phyloP scores from a whole-genome alignment of 1,140 invertebrate genomes.

The Hycleus phaleratus region DNA sequence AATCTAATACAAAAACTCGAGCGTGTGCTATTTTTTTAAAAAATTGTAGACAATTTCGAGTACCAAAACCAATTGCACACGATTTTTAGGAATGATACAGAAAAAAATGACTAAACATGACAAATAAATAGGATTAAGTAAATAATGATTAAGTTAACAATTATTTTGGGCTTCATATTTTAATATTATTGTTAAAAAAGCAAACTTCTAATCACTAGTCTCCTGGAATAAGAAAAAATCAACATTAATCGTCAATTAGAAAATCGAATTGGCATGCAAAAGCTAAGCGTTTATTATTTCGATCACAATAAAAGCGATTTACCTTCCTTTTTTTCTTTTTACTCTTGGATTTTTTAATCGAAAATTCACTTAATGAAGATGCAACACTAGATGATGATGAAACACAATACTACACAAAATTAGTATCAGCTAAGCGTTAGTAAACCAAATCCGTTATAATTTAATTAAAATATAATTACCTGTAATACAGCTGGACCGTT shows the following conservation, averaged over 20 bases:
- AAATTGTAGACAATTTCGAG: not conserved
- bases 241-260: not conserved
- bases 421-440: too few species aligned
- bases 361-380: conserved; percentile 14
- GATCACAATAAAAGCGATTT: not conserved
- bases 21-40: not conserved
- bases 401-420: conserved; percentile 12
- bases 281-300: not conserved
- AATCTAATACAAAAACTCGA: too few species aligned
- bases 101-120: not conserved
- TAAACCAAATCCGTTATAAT: too few species aligned
- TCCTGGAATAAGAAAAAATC: not conserved
- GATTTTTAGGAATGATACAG: conserved; percentile 2
- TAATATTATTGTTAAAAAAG: not conserved
- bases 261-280: too few species aligned
- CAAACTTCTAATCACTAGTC: not conserved
- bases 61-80: too few species aligned
- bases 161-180: not conserved
- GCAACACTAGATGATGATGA: conserved; percentile 17
- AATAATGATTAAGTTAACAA: conserved; percentile 3
- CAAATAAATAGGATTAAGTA: not conserved
- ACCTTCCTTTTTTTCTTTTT: conserved; percentile 24
- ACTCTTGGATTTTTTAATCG: conserved; percentile 20
- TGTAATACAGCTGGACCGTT: too few species aligned
- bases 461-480: too few species aligned